phyloP scores from a whole-genome alignment of 2,797 vertebrate genomes.

The Gobio occitaniae region DNA sequence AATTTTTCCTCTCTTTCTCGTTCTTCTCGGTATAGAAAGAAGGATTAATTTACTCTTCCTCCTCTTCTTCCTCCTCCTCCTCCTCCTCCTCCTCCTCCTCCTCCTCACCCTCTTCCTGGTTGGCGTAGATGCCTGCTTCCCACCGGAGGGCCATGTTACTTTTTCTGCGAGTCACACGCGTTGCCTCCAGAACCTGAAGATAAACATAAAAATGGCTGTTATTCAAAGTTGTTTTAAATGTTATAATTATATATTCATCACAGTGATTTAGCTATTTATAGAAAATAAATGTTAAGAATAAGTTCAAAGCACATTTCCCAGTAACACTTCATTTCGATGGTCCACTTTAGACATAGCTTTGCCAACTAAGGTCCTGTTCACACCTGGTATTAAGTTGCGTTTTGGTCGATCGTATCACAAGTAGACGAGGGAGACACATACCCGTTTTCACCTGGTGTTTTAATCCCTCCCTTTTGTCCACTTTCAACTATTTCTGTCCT shows the following conservation, averaged over 20 bases:
- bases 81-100: slow-evolving; percentile 55
- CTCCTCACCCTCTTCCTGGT: slow-evolving; percentile 82
- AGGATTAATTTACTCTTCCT: slow-evolving; percentile 67
- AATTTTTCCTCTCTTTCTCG: slow-evolving; percentile 47
- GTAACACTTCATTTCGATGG: background rate
- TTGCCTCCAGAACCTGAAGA: slow-evolving; percentile 93
- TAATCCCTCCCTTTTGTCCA: background rate
- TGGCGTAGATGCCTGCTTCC: slow-evolving; percentile 89
- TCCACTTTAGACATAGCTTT: background rate
- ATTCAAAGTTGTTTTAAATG: background rate
- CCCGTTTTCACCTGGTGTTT: no score
- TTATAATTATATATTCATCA: background rate
- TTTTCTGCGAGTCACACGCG: slow-evolving; percentile 94
- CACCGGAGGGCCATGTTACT: slow-evolving; percentile 90
- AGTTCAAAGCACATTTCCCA: background rate
- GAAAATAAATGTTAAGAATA: background rate
- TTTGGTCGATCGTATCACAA: background rate
- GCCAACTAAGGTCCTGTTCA: background rate
- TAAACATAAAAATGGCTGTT: background rate
- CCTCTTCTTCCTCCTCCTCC: slow-evolving; percentile 50
- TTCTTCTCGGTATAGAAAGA: slow-evolving; percentile 3
- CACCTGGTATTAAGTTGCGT: background rate
- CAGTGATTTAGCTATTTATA: background rate
- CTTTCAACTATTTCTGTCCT: background rate
- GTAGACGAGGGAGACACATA: no score